A percentile compares a stretch with the other conserved stretches of the same genome.
Conservation (phyloP, 2,888 invertebrate genomes). For the Scaptomyza cyrtandrae region DNA sequence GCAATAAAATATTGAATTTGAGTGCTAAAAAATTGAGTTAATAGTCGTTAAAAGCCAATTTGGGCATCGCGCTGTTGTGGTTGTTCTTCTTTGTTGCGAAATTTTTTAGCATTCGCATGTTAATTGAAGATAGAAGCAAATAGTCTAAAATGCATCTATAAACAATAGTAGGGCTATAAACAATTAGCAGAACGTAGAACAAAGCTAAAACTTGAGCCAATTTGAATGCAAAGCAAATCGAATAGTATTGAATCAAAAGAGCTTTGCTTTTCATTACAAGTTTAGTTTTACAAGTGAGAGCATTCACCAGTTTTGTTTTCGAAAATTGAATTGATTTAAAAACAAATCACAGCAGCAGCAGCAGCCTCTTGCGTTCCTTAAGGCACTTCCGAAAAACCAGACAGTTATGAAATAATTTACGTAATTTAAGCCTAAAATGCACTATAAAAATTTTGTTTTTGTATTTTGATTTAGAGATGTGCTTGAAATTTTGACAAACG, state of each 20-base stretch:
- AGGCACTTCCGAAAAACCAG: slow-evolving; percentile 12
- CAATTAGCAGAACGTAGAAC: slow-evolving; percentile 20
- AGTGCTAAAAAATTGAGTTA: background rate
- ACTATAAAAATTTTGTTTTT: slow-evolving; percentile 26
- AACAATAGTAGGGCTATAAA: background rate
- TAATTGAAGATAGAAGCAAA: slow-evolving; percentile 33
- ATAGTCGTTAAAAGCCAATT: slow-evolving; percentile 38
- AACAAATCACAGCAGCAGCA: background rate
- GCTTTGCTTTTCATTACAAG: slow-evolving; percentile 41
- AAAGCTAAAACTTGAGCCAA: slow-evolving; percentile 2
- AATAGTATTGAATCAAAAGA: slow-evolving; percentile 7
- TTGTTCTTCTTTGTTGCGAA: background rate
- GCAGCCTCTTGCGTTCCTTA: slow-evolving; percentile 13
- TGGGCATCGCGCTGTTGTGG: slow-evolving; percentile 1
- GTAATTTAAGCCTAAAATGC: slow-evolving; percentile 25
- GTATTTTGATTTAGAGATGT: slow-evolving; percentile 1
- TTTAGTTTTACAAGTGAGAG: slow-evolving; percentile 6
- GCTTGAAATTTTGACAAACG: slow-evolving; percentile 49
- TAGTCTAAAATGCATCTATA: slow-evolving; percentile 22
- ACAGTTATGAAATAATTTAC: slow-evolving; percentile 22
- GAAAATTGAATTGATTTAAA: slow-evolving; percentile 11
- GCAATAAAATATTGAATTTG: slow-evolving; percentile 23
- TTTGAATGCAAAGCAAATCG: slow-evolving; percentile 10
- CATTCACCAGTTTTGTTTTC: slow-evolving; percentile 12
- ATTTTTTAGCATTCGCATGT: slow-evolving; percentile 19